Evolutionary conservation across 1,140 invertebrate genomes (phyloP), one percentile per base, ranked within the genome.

Genomic region (Maconellicoccus hirsutus): DNA sequence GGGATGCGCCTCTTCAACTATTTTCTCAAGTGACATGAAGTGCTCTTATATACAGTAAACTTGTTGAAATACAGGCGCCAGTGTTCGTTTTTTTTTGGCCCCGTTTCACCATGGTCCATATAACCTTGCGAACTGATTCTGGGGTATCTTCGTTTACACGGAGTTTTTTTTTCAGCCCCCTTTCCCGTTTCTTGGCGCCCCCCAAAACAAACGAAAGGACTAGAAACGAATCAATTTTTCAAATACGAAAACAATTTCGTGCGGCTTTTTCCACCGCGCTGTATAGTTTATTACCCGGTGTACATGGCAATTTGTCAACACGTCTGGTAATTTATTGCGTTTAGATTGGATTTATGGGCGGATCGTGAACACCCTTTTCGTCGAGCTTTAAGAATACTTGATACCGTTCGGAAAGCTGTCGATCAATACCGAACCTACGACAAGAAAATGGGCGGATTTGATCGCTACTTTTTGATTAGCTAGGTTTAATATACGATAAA

Each of bases 41-140:
- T 66, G 25, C 61, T 66, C 61, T 66, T 16, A 66, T 25, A 25
- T 66, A 66, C 61, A 25, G 61, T 66, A 66, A 66, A 66, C 61
- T 66, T 66, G 61, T 66, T 66, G 61, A 25, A 66, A 66, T 16
- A 66, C 10, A 66, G 61, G 61, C 61, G 61, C 61, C 61, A 66
- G 10, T 10, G 25, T 59, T 59, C 21, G 3, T 33, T 12, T 33
- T 33, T 33, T 52, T 52, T 52, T 19, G 42, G 42, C 42, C n/a
- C n/a, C 42, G n/a, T n/a, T n/a, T n/a, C n/a, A 38, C 33, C 6
- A 38, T 38, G 33, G 33, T 14, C 6, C 33, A 14, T 6, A 38
- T 38, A 38, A 38, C 14, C n/a, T 52, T 19, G 42, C n/a, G 42
- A 52, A 16, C 42, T 52, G 6, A 16, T 52, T 16, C 4, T 16